phyloP scores from a whole-genome alignment of 1,140 invertebrate species.

The Aporrectodea caliginosa region DNA sequence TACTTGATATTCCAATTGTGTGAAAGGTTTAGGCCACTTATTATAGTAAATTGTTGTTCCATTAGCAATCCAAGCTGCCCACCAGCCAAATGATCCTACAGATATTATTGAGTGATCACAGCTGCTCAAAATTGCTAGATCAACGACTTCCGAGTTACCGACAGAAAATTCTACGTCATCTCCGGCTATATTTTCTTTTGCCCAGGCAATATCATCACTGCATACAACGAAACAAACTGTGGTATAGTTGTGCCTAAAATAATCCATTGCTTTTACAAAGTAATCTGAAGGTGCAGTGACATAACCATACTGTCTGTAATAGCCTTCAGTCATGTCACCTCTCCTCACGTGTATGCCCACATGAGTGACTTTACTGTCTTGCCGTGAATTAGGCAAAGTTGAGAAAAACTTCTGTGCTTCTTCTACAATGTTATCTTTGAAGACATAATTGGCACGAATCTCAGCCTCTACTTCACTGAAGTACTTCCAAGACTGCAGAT shows the following conservation, averaged over 20 bases:
- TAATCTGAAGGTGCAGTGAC: slow-evolving; percentile 1
- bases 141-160: slow-evolving; percentile 35
- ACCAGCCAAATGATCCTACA: slow-evolving; percentile 47
- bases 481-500: slow-evolving; percentile 28
- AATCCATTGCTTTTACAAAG: slow-evolving; percentile 19
- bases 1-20: slow-evolving; percentile 15
- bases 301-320: slow-evolving; percentile 3
- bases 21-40: slow-evolving; percentile 33
- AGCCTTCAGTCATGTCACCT: background rate
- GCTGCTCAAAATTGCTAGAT: slow-evolving; percentile 40
- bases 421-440: background rate
- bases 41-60: slow-evolving; percentile 39
- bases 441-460: background rate
- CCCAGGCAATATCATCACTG: slow-evolving; percentile 21
- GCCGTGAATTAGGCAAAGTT: background rate
- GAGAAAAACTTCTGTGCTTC: background rate
- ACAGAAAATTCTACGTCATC: background rate
- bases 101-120: slow-evolving; percentile 47
- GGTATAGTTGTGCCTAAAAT: background rate
- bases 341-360: slow-evolving; percentile 8
- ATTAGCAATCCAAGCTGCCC: slow-evolving; percentile 41
- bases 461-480: background rate
- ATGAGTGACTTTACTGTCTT: background rate
- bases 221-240: slow-evolving; percentile 4
- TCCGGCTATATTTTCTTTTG: background rate